Conservation (phyloP, 2,888 invertebrate species). For the Agrotis puta region DNA sequence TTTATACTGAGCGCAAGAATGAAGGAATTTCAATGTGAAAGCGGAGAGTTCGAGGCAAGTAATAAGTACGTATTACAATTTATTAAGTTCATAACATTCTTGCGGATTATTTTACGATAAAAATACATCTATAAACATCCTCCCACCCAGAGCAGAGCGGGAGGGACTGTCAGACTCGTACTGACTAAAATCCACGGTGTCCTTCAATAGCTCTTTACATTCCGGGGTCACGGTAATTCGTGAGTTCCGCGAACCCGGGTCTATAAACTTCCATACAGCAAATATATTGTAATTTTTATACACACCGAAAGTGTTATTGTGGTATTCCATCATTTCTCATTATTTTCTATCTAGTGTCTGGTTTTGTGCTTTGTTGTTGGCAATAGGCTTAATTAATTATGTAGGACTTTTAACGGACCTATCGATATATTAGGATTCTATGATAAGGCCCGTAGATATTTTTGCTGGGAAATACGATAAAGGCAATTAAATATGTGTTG, state of each 20-base stretch:
- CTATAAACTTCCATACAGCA: not conserved
- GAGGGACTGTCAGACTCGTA: no score
- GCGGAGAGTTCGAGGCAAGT: slow-evolving; percentile 1
- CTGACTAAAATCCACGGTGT: no score
- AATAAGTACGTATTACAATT: slow-evolving; percentile 18
- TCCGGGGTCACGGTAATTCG: no score
- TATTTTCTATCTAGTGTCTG: no score
- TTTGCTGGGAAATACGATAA: not conserved
- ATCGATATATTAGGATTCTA: no score
- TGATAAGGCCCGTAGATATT: not conserved
- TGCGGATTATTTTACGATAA: not conserved
- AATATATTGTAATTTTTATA: no score
- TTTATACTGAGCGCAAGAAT: slow-evolving; percentile 15
- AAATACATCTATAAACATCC: not conserved
- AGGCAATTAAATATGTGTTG: not conserved
- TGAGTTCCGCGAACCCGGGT: no score
- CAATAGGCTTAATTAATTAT: not conserved
- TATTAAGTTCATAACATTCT: slow-evolving; percentile 6
- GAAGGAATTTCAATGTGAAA: slow-evolving; percentile 42
- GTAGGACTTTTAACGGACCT: not conserved
- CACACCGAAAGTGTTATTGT: no score
- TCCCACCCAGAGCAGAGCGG: no score
- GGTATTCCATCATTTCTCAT: no score
- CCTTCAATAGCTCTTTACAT: no score
- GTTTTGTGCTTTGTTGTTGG: no score